These are phyloP conservation scores for Heterodera schachtii DNA, from an alignment of 1,140 invertebrate species.

Conservation along the genomic window DNA sequence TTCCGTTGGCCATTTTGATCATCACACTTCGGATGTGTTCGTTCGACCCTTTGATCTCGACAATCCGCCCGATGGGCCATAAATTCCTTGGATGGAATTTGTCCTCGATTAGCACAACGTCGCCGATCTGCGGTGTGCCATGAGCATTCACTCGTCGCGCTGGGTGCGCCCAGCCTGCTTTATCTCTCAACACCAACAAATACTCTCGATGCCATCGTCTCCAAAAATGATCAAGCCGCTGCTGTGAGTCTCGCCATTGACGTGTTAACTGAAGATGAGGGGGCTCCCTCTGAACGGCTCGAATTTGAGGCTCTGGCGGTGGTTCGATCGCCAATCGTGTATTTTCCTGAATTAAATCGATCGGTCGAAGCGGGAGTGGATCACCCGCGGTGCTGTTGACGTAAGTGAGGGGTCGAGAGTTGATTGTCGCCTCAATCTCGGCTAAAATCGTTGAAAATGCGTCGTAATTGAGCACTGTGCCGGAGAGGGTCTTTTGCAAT, in stretches of 20 bases:
- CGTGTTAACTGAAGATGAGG: not conserved
- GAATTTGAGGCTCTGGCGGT: not conserved
- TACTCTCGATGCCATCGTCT: conserved; percentile 2
- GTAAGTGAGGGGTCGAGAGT: conserved; percentile 6
- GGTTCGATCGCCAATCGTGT: not conserved
- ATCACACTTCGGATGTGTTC: not conserved
- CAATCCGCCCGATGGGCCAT: no score
- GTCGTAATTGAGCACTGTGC: not conserved
- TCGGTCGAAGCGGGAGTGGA: not conserved
- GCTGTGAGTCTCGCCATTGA: not conserved
- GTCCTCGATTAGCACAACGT: conserved; percentile 1
- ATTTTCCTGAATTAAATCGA: conserved; percentile 6
- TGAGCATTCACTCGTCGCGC: not conserved
- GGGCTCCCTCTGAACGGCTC: not conserved
- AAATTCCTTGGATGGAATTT: no score
- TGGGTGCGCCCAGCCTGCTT: not conserved
- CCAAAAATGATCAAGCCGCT: not conserved
- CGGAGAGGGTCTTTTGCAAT: not conserved
- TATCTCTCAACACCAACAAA: not conserved
- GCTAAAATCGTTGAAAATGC: not conserved
- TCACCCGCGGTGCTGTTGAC: not conserved
- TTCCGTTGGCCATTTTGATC: not conserved
- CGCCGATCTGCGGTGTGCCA: not conserved
- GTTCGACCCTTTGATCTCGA: not conserved
- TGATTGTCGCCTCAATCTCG: conserved; percentile 13